A percentile compares a stretch with the other conserved stretches of the same genome.
These are phyloP conservation scores for Osmerus eperlanus DNA, from an alignment of 2,113 vertebrate species.

Conservation along the genomic window DNA sequence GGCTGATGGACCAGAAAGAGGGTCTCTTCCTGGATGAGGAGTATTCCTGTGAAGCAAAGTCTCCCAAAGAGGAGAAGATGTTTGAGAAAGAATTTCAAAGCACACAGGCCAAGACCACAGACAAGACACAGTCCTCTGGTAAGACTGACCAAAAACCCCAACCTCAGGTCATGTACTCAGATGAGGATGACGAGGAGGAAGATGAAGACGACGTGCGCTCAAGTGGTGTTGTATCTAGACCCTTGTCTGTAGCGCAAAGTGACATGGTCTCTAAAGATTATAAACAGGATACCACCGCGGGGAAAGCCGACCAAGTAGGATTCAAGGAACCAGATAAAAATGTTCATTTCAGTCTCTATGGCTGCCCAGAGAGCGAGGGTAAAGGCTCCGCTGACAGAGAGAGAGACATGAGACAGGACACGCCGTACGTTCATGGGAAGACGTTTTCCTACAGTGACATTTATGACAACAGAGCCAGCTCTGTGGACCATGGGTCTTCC, in stretches of 20 bases:
- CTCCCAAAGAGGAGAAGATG: constrained; percentile 41
- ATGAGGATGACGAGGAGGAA: constrained; percentile 60
- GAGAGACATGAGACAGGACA: constrained; percentile 86
- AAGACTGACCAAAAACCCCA: constrained; percentile 44
- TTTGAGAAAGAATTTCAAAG: constrained; percentile 42
- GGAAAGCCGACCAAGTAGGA: constrained; percentile 24
- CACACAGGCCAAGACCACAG: constrained; percentile 26
- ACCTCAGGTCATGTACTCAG: constrained; percentile 56
- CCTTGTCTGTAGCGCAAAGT: constrained; percentile 34
- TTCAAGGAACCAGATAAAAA: constrained; percentile 64
- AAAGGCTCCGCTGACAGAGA: constrained; percentile 48
- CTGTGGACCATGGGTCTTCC: constrained; percentile 58
- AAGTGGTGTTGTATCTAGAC: constrained; percentile 34
- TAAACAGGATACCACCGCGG: constrained; percentile 33
- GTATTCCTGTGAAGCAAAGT: constrained; percentile 64
- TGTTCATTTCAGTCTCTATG: constrained; percentile 69
- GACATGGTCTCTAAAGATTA: constrained; percentile 37
- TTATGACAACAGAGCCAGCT: constrained; percentile 79
- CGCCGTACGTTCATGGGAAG: constrained; percentile 89
- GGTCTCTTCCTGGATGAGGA: constrained; percentile 89
- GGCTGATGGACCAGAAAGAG: constrained; percentile 85
- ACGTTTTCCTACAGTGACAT: constrained; percentile 91
- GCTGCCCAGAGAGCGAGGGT: constrained; percentile 63
- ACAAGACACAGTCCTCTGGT: constrained; percentile 49
- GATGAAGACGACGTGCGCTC: constrained; percentile 44